phyloP scores from a whole-genome alignment of 2,113 vertebrate species.

The Phyllostomus hastatus region DNA sequence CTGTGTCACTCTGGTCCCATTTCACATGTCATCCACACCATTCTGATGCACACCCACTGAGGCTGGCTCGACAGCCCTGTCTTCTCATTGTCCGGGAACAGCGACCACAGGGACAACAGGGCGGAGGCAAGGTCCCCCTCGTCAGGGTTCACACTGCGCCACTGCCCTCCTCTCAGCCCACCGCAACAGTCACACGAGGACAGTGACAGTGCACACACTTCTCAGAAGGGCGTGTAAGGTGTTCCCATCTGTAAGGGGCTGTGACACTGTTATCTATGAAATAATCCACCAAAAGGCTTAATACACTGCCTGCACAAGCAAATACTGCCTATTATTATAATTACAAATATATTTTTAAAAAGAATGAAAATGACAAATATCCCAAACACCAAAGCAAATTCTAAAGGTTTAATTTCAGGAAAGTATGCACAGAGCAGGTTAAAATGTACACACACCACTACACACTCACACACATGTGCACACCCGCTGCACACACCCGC shows the following conservation, averaged over 20 bases:
- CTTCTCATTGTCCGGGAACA: neutral
- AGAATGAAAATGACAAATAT: conserved; percentile 29
- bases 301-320: neutral
- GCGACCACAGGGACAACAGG: neutral
- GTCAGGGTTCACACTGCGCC: neutral
- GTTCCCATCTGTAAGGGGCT: neutral
- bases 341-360: neutral
- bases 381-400: neutral
- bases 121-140: neutral
- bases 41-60: neutral
- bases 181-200: neutral
- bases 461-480: accelerated
- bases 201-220: neutral
- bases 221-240: neutral
- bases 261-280: neutral
- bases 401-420: neutral
- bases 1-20: neutral
- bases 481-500: accelerated
- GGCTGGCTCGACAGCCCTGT: too few species aligned
- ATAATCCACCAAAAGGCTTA: neutral
- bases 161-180: neutral
- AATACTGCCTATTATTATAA: neutral
- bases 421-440: neutral
- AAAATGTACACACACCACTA: neutral
- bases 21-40: neutral